phyloP scores from a whole-genome alignment of 2,797 vertebrate species.

The Muraenolepis orangiensis region DNA sequence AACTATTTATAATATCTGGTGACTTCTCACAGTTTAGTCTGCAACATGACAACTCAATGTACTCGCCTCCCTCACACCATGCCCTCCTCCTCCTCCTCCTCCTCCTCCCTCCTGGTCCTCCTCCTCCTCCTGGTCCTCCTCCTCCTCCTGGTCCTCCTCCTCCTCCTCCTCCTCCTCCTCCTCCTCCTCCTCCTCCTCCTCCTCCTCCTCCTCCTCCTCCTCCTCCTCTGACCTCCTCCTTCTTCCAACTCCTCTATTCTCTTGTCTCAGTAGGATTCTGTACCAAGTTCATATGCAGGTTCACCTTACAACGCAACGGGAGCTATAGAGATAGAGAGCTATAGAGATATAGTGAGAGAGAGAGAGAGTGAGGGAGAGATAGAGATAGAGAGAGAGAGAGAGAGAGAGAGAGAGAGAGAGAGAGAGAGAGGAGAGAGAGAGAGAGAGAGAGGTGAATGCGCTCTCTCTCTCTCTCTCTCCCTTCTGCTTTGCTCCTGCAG shows the following conservation, averaged over 20 bases:
- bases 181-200: neutral
- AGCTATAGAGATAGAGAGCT: too few relatives aligned
- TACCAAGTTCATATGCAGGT: neutral
- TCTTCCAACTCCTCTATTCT: neutral
- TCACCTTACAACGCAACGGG: neutral
- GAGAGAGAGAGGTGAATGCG: too few relatives aligned
- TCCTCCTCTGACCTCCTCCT: neutral
- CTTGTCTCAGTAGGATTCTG: neutral
- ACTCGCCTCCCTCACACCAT: neutral
- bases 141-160: neutral
- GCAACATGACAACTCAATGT: conserved; percentile 6
- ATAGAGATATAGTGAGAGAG: too few relatives aligned
- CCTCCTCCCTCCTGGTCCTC: neutral
- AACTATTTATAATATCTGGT: neutral
- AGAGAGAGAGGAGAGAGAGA: too few relatives aligned
- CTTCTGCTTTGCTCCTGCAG: too few relatives aligned
- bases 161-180: neutral
- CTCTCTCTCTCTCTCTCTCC: too few relatives aligned
- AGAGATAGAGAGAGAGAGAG: too few relatives aligned
- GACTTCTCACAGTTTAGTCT: conserved; percentile 10
- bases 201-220: neutral
- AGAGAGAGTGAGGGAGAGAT: too few relatives aligned
- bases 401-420: too few relatives aligned
- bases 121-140: too few relatives aligned
- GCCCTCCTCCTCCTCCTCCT: neutral